A percentile compares a stretch with the other conserved stretches of the same genome.
These are phyloP conservation scores for Platyscapa corneri DNA, from an alignment of 1,140 invertebrate species.

Conservation along the genomic window DNA sequence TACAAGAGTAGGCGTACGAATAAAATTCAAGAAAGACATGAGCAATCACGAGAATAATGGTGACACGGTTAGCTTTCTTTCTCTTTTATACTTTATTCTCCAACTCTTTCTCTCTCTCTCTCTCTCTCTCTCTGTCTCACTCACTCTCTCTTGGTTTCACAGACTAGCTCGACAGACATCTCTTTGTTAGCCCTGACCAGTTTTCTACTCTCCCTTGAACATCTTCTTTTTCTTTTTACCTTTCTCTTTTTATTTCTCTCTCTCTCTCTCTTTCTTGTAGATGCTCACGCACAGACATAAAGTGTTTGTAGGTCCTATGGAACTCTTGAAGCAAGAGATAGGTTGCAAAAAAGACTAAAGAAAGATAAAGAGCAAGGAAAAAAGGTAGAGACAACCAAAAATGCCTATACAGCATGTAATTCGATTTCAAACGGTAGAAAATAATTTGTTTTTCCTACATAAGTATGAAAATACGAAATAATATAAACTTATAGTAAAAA, in stretches of 20 bases:
- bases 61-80: constrained; percentile 45
- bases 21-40: constrained; percentile 56
- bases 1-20: constrained; percentile 32
- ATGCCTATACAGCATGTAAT: background rate
- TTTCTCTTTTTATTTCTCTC: background rate
- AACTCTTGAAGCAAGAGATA: background rate
- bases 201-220: constrained; percentile 60
- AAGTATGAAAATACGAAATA: no score
- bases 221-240: constrained; percentile 33
- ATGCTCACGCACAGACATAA: background rate
- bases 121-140: background rate
- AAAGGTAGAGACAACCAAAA: background rate
- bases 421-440: background rate
- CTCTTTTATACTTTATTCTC: background rate
- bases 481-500: no score
- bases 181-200: constrained; percentile 71
- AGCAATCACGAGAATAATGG: constrained; percentile 46
- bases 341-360: background rate
- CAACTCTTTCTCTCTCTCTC: background rate
- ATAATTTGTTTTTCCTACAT: background rate
- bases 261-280: background rate
- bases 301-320: background rate
- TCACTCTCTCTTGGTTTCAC: no score
- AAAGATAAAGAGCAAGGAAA: background rate
- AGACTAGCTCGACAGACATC: constrained; percentile 62